Base-by-base conservation (phyloP, 2,888 invertebrate species). In the Patella ulyssiponensis region DNA sequence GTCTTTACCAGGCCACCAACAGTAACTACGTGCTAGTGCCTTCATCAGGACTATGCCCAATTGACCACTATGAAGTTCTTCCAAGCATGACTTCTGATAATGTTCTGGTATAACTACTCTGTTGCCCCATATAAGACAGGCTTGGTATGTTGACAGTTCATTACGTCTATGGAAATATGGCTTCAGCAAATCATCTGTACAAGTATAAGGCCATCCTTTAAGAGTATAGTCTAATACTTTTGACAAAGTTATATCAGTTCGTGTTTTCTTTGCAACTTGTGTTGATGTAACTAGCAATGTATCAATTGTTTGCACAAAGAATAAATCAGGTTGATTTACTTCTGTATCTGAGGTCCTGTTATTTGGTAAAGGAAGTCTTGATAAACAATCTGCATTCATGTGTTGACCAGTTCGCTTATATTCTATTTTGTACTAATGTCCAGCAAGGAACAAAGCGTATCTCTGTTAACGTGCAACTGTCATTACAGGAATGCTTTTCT, bases 301-400 rank as follows among this genome's bases (percentile, higher is more conserved):
- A 86, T 89, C 80, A 89, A 82, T 64, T 87, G 81, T 58, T 87
- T 72, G 76, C 14, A 76, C 70, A 12, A 74, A 53, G 33, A 74
- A 80, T 17, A 77, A 11, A n/a, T 78, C 79, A 33, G 76, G 76
- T 44, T 69, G 17, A 71, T 82, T 78, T n/a, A 69, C 17, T 3
- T 23, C 56, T 5, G 12, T 69, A 23, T 33, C n/a, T 58, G 7
- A 7, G 2, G 44, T 44, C 14, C 69, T 69, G 53, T 70, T 53
- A 53, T 52, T 54, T 54, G 52, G 71, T 2, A 78, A 64, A 17
- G 86, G 86, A 23, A 87, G 53, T 75, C 90, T 73, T 9, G 87
- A 89, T 27, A 90, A 81, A 15, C 84, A 84, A 81, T 91, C 90
- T 14, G 87, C 90, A 78, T 90, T 86, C 0, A 85, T 86, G 79